Evolutionary conservation across 1,140 invertebrate genomes (phyloP).

Genomic region (Berghia stephanieae): DNA sequence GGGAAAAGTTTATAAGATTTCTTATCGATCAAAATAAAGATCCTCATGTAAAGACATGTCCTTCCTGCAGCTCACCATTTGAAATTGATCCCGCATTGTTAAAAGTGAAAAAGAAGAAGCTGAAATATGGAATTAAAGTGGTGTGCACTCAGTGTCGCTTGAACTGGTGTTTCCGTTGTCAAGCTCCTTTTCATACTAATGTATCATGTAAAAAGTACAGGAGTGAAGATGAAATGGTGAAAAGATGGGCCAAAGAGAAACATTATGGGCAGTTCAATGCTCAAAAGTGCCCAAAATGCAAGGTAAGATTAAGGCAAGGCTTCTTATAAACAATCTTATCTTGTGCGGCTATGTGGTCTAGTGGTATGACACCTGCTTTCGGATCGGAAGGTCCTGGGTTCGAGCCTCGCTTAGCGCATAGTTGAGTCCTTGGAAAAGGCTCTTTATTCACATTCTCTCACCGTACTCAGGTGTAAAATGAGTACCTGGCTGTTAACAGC

Average conservation of each 20-base stretch:
- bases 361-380: too few species aligned
- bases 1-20: conserved; percentile 63
- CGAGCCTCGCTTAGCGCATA: too few species aligned
- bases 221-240: conserved; percentile 66
- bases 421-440: too few species aligned
- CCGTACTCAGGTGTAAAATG: too few species aligned
- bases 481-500: too few species aligned
- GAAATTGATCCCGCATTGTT: conserved; percentile 19
- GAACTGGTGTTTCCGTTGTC: conserved; percentile 68
- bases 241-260: conserved; percentile 65
- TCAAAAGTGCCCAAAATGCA: conserved; percentile 68
- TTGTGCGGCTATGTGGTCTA: too few species aligned
- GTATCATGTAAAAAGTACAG: conserved; percentile 65
- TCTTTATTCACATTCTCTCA: too few species aligned
- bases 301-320: too few species aligned
- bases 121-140: conserved; percentile 49
- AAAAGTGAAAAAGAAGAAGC: conserved; percentile 36
- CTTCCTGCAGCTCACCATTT: conserved; percentile 56
- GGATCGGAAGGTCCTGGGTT: too few species aligned
- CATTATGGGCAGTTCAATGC: conserved; percentile 67
- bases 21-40: conserved; percentile 64
- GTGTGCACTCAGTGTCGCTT: conserved; percentile 62
- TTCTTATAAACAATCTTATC: too few species aligned
- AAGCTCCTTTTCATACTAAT: conserved; percentile 67
- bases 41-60: conserved; percentile 66